Evolutionary conservation across 2,797 vertebrate genomes (phyloP).

Genomic region (Rhabdophis nuchalis): DNA sequence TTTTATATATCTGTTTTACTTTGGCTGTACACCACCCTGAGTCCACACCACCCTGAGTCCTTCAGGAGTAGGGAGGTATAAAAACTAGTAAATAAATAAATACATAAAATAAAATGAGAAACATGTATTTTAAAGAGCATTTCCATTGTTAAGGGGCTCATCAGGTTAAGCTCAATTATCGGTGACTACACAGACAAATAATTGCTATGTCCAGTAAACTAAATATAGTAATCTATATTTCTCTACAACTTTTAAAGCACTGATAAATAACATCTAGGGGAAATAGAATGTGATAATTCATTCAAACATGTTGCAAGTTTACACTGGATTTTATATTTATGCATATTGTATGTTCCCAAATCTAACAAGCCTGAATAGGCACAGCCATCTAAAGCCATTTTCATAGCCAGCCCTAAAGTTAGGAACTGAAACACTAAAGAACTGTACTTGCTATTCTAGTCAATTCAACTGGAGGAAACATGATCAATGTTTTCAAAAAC

Average conservation of each 20-base stretch:
- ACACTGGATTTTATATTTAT: not conserved
- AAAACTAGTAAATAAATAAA: too few species aligned
- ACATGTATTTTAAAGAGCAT: not conserved
- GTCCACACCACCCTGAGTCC: too few species aligned
- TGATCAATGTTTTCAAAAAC: not conserved
- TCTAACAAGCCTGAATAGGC: not conserved
- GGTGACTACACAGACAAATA: not conserved
- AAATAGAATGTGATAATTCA: not conserved
- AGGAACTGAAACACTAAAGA: not conserved
- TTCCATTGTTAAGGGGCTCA: not conserved
- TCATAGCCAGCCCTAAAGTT: not conserved
- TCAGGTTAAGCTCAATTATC: not conserved
- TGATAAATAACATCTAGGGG: not conserved
- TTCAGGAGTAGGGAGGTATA: too few species aligned
- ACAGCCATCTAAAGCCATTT: not conserved
- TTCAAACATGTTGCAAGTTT: not conserved
- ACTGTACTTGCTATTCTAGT: not conserved
- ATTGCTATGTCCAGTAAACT: not conserved
- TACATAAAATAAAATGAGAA: too few species aligned
- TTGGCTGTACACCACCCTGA: too few species aligned
- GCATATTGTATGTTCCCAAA: not conserved
- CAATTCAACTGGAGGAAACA: not conserved
- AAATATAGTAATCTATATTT: not conserved
- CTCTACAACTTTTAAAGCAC: not conserved
- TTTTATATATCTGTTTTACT: too few species aligned